A percentile compares a stretch with the other conserved stretches of the same genome.
Conservation (phyloP, 53 echinoderm and acorn worm species). For the Echinarachnius parma region DNA sequence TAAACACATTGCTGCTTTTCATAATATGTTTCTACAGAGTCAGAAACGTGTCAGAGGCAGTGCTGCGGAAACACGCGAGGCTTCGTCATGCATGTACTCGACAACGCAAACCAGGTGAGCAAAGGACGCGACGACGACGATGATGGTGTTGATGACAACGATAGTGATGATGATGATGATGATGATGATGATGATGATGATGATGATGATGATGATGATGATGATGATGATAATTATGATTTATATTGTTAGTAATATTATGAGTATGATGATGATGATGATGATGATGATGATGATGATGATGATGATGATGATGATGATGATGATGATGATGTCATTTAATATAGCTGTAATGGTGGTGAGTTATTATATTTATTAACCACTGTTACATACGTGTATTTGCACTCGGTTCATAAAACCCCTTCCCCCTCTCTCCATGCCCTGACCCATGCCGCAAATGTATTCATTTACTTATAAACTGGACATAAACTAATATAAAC, state of each 20-base stretch:
- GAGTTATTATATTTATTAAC: too few relatives aligned
- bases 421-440: too few relatives aligned
- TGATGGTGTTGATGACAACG: slow-evolving; percentile 4
- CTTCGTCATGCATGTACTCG: slow-evolving; percentile 63
- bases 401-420: too few relatives aligned
- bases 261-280: too few relatives aligned
- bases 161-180: slow-evolving; percentile 3
- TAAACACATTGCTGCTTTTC: too few relatives aligned
- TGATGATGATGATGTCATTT: slow-evolving; percentile 36
- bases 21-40: too few relatives aligned
- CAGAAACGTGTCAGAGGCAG: slow-evolving; percentile 58
- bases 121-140: slow-evolving; percentile 8
- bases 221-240: slow-evolving; percentile 31
- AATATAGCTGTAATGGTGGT: too few relatives aligned
- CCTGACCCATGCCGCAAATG: too few relatives aligned
- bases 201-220: neutral
- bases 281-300: slow-evolving; percentile 38
- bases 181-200: neutral
- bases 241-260: too few relatives aligned
- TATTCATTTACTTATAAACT: too few relatives aligned
- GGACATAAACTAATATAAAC: too few relatives aligned
- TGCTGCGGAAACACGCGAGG: slow-evolving; percentile 59
- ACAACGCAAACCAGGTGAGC: slow-evolving; percentile 60
- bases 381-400: too few relatives aligned
- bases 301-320: slow-evolving; percentile 38